A percentile compares a stretch with the other conserved stretches of the same genome.
These are phyloP conservation scores for Hydrolagus affinis DNA, from an alignment of 2,113 vertebrate genomes.

Conservation along the genomic window DNA sequence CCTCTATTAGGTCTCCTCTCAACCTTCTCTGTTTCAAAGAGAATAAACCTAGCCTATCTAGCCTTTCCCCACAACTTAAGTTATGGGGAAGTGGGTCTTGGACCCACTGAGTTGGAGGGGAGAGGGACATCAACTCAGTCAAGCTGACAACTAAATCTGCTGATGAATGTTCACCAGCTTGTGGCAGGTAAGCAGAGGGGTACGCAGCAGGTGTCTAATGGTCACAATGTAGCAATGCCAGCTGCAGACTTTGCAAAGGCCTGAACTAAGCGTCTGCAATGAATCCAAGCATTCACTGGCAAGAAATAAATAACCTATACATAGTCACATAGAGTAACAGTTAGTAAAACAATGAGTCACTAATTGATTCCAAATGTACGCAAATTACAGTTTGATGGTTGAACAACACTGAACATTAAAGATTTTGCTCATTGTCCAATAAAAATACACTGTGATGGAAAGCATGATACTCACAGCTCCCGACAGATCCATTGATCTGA, in stretches of 20 bases:
- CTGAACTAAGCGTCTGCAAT: background rate
- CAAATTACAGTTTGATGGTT: background rate
- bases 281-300: background rate
- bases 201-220: background rate
- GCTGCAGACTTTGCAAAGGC: background rate
- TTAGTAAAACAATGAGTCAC: background rate
- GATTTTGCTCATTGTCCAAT: slow-evolving; percentile 10
- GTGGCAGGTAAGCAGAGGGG: too few species aligned
- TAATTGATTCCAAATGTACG: background rate
- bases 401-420: background rate
- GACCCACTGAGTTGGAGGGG: too few species aligned
- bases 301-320: background rate
- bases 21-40: too few species aligned
- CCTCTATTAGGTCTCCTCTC: too few species aligned
- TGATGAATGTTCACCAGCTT: background rate
- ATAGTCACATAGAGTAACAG: background rate
- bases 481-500: background rate
- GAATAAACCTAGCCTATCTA: too few species aligned
- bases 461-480: background rate
- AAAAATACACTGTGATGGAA: slow-evolving; percentile 4
- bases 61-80: too few species aligned
- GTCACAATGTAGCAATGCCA: background rate
- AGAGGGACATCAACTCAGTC: too few species aligned
- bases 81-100: too few species aligned
- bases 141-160: too few species aligned